phyloP scores from a whole-genome alignment of 2,888 invertebrate genomes.

The Xanthorhoe designata region DNA sequence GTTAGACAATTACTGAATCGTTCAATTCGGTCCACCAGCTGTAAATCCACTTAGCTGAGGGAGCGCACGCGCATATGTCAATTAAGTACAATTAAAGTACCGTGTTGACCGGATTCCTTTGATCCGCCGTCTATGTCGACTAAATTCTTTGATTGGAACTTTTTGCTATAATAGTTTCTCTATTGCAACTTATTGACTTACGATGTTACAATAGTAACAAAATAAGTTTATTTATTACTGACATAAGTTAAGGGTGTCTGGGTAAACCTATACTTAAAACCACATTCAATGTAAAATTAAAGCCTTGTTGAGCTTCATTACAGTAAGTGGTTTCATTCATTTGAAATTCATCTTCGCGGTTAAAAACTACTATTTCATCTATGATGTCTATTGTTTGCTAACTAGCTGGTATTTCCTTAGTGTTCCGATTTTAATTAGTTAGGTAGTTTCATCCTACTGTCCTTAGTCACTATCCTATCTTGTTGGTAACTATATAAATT shows the following conservation, averaged over 20 bases:
- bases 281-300: not conserved
- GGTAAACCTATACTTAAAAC: not conserved
- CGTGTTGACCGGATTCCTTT: constrained; percentile 60
- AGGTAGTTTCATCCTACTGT: not conserved
- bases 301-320: not conserved
- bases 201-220: not conserved
- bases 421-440: not conserved
- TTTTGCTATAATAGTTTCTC: constrained; percentile 20
- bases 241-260: not conserved
- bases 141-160: constrained; percentile 28
- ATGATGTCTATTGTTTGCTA: constrained; percentile 2
- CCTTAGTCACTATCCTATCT: not conserved
- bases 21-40: constrained; percentile 63
- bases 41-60: constrained; percentile 69
- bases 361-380: not conserved
- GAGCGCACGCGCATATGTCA: constrained; percentile 67
- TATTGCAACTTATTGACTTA: constrained; percentile 3
- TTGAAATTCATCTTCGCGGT: not conserved
- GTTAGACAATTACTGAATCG: constrained; percentile 61
- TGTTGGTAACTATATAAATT: not conserved
- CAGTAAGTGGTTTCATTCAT: not conserved
- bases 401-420: constrained; percentile 28
- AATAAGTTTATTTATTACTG: not conserved
- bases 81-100: constrained; percentile 74
- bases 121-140: constrained; percentile 60